A percentile compares a stretch with the other conserved stretches of the same genome.
Conservation (phyloP, 2,113 vertebrate species). For the Mystacornis crossleyi region DNA sequence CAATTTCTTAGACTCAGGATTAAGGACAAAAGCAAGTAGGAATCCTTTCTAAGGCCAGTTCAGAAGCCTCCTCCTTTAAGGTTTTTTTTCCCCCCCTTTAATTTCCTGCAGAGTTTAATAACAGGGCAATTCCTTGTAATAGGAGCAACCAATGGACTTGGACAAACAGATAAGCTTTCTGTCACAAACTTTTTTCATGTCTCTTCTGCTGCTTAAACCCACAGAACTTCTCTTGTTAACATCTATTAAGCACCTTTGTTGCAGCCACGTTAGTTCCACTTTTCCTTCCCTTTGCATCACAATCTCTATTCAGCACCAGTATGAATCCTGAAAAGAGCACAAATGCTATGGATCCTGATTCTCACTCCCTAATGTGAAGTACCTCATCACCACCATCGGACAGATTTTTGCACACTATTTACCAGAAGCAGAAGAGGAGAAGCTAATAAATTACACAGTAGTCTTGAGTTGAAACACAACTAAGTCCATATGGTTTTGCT, state of each 20-base stretch:
- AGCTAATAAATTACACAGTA: not conserved
- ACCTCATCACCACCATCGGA: not conserved
- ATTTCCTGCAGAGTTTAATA: not conserved
- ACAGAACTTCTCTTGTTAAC: not conserved
- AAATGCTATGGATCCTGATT: not conserved
- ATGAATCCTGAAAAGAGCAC: not conserved
- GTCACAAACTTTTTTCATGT: not conserved
- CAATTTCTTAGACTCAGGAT: not conserved
- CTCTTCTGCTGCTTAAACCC: not conserved
- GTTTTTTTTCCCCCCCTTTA: not conserved
- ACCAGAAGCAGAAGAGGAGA: not conserved
- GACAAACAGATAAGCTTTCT: not conserved
- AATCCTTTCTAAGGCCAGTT: not conserved
- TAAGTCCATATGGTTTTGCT: not conserved
- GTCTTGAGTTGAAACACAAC: not conserved
- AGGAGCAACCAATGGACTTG: not conserved
- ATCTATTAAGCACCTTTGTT: not conserved
- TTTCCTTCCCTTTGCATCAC: not conserved
- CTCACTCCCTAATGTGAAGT: not conserved
- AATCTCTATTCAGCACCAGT: not conserved
- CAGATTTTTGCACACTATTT: not conserved
- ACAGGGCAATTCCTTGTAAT: not conserved
- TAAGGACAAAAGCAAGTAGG: not conserved
- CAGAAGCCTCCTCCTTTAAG: not conserved
- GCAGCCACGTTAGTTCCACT: accelerated